Evolutionary conservation across 2,797 vertebrate species (phyloP), one percentile per base, ranked within the genome.

Genomic region (Danio kyathit): DNA sequence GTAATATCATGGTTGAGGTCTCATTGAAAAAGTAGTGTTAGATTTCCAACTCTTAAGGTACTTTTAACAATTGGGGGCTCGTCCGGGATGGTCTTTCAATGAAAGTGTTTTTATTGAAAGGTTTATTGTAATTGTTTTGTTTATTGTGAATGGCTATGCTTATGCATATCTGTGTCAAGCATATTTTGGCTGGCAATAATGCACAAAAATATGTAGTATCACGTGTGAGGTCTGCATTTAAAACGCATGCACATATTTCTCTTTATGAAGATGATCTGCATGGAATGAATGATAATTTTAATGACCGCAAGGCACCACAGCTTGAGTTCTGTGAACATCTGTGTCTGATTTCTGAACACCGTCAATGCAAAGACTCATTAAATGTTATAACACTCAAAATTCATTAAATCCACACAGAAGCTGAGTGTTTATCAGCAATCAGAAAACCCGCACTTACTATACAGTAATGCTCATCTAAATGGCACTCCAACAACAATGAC

Each of bases 281-380:
- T 66, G 41, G 17, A 46, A n/a, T 29, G 43, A 48, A 48, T 67
- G 5, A 40, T 40, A 56, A 77, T 56, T 48, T 10, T n/a, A 67
- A 48, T 48, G 51, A 46, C 52, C 48, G 17, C 5, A 43, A 57
- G 41, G 12, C 16, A 57, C 57, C 63, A 17, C 19, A 57, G 75
- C 14, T 14, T 67, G 49, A 65, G 61, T 64, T n/a, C 60, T 54
- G 17, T 19, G 38, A 57, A 67, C 63, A 65, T 67, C 63, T 57
- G 40, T 19, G 61, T 66, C 61, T 66, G 49, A 56, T 44, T 76
- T 65, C 40, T 43, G 49, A 76, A 7, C 10, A 29, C 16, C 19
- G 7, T 54, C 60, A 17, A 52, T 60, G 11, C 46, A 41, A n/a
- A 51, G 10, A 46, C 73, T 17, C 63, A 44, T 44, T 29, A 56